These are phyloP conservation scores for Drosophila hamatofila DNA, from an alignment of 2,888 invertebrate species.

Conservation along the genomic window DNA sequence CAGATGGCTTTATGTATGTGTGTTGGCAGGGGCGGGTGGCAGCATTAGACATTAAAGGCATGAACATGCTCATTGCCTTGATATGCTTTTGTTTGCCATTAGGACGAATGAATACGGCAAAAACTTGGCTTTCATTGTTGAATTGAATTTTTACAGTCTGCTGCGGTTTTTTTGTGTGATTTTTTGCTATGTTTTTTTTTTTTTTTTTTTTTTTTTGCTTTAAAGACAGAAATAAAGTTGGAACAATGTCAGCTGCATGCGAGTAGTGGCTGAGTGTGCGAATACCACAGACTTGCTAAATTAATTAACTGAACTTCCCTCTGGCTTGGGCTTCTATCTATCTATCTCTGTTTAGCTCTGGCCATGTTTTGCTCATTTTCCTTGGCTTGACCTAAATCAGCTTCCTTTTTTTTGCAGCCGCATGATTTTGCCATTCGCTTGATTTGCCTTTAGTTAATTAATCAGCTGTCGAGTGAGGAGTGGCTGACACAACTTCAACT, in stretches of 20 bases:
- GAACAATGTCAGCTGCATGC: slow-evolving; percentile 25
- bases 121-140: slow-evolving; percentile 31
- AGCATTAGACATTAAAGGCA: slow-evolving; percentile 14
- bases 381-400: slow-evolving; percentile 61
- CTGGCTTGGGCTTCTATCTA: background rate
- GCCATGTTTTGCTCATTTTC: slow-evolving; percentile 4
- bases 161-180: slow-evolving; percentile 3
- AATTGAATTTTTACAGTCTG: slow-evolving; percentile 47
- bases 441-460: slow-evolving; percentile 76
- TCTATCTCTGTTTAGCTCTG: background rate
- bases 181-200: background rate
- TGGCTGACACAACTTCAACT: slow-evolving; percentile 18
- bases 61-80: slow-evolving; percentile 44
- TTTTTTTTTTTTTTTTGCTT: slow-evolving; percentile 19
- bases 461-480: slow-evolving; percentile 73
- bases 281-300: slow-evolving; percentile 43
- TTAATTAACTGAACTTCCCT: slow-evolving; percentile 63
- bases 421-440: slow-evolving; percentile 39
- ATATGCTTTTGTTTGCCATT: slow-evolving; percentile 48
- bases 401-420: slow-evolving; percentile 23
- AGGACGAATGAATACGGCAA: slow-evolving; percentile 22
- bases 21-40: background rate
- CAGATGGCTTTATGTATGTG: slow-evolving; percentile 43
- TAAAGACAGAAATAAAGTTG: slow-evolving; percentile 34
- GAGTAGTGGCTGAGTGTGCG: background rate